These are phyloP conservation scores for Laticauda colubrina DNA, from an alignment of 2,113 vertebrate genomes.

Conservation along the genomic window DNA sequence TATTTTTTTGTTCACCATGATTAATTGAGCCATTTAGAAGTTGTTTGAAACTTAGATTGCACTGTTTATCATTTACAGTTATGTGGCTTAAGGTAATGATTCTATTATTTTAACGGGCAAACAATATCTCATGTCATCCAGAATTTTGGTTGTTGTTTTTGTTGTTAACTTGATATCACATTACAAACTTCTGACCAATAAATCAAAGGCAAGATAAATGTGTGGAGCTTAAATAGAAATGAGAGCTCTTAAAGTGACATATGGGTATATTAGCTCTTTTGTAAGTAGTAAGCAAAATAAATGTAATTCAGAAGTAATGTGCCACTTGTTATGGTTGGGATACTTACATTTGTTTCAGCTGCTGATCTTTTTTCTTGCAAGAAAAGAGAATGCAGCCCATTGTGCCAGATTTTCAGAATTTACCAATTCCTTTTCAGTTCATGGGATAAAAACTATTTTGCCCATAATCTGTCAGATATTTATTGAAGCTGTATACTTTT, in stretches of 20 bases:
- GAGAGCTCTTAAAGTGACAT: conserved; percentile 68
- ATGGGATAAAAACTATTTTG: conserved; percentile 63
- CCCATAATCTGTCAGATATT: conserved; percentile 56
- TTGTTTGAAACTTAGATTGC: conserved; percentile 74
- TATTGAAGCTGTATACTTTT: conserved; percentile 45
- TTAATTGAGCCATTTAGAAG: conserved; percentile 76
- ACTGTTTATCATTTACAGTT: conserved; percentile 79
- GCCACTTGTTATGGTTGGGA: conserved; percentile 68
- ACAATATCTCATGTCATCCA: conserved; percentile 63
- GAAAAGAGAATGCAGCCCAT: conserved; percentile 31
- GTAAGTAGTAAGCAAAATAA: conserved; percentile 68
- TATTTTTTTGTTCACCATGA: conserved; percentile 68
- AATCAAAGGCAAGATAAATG: conserved; percentile 66
- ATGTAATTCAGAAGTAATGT: conserved; percentile 66
- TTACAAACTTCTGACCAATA: conserved; percentile 64
- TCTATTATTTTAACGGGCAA: conserved; percentile 76
- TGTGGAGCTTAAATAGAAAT: conserved; percentile 67
- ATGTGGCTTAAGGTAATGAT: conserved; percentile 73
- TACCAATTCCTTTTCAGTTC: conserved; percentile 58
- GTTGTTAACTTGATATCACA: conserved; percentile 65
- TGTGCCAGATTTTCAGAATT: conserved; percentile 56
- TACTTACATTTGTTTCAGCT: conserved; percentile 60
- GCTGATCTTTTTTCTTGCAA: conserved; percentile 52
- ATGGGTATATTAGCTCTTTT: conserved; percentile 68
- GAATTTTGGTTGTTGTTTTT: conserved; percentile 33